Percentiles rank a stretch among this genome's conserved stretches.
These are phyloP conservation scores for Eupithecia inturbata DNA, from an alignment of 2,888 invertebrate species.

Conservation along the genomic window DNA sequence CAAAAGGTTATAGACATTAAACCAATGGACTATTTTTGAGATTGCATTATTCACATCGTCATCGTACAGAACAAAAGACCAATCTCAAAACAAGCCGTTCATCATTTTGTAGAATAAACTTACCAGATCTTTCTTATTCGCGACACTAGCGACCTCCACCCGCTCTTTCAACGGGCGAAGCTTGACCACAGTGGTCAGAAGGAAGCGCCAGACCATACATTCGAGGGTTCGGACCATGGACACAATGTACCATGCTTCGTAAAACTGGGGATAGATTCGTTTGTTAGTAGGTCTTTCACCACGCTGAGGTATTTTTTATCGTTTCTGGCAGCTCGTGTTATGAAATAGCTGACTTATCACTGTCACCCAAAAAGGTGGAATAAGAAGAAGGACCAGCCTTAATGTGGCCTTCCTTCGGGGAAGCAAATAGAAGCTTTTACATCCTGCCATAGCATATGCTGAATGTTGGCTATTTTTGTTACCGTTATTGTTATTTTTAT, in stretches of 20 bases:
- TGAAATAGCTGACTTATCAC: neutral
- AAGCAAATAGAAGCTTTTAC: neutral
- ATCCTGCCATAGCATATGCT: too few species aligned
- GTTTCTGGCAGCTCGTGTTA: neutral
- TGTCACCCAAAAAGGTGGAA: neutral
- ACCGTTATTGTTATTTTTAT: too few species aligned
- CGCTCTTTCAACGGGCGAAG: conserved; percentile 45
- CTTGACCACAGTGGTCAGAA: conserved; percentile 51
- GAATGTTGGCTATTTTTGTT: too few species aligned
- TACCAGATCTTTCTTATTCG: conserved; percentile 26
- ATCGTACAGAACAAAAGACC: too few species aligned
- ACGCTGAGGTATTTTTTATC: neutral
- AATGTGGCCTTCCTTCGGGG: neutral
- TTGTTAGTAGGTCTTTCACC: conserved; percentile 25
- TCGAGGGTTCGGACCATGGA: conserved; percentile 58
- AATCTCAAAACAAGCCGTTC: too few species aligned
- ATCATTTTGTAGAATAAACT: conserved; percentile 16
- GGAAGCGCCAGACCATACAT: conserved; percentile 52
- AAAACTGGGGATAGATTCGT: conserved; percentile 56
- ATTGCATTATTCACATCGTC: too few species aligned
- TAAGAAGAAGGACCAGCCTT: neutral
- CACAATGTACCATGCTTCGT: conserved; percentile 56
- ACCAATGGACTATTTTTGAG: too few species aligned
- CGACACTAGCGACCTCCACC: conserved; percentile 11
- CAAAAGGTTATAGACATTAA: too few species aligned